Evolutionary conservation across 2,888 invertebrate species (phyloP), one percentile per base, ranked within the genome.

Genomic region (Himalopsyche anomala): DNA sequence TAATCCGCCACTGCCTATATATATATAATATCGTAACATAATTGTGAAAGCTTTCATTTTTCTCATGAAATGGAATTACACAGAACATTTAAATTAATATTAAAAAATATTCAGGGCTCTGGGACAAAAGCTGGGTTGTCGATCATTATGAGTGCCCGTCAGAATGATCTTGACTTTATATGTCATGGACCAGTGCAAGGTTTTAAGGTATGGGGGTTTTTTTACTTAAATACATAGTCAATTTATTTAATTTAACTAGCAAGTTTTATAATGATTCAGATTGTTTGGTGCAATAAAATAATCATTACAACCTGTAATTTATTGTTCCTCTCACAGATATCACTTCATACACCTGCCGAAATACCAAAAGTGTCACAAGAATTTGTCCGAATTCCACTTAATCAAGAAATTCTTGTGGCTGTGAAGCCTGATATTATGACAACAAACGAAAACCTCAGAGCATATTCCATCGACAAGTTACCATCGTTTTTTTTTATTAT

Each of bases 141-240:
- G 86, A 90, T 94, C 12, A 90, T 93, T 5, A 89, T 94, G 87
- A 90, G 91, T 84, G 92, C 93, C 1, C 92, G 91, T 85, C 90
- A 91, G 28, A 90, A 91, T 54, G 93, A 94, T 89, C 89, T 92
- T 40, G 93, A 93, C 89, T 92, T 91, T 89, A 89, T 92, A 85
- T 93, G 93, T 89, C 90, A 91, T 85, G 93, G 93, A 1, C 91
- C 93, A 8, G 92, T 93, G 4, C 92, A 92, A 89, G 93, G 93
- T 81, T 93, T 92, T 89, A 93, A 93, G 90, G 92, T 81, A 62
- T 2, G 45, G 0, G 9, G 5, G 5, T 42, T 8, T 45, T 45
- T 51, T 51, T 51, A 8, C 5, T 3, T 15, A 51, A 51, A 15
- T 8, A 5, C 3, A 51, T 51, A 51, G 15, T 51, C 8, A 12